Base-by-base conservation (phyloP, 2,113 vertebrate species). In the Morone saxatilis region DNA sequence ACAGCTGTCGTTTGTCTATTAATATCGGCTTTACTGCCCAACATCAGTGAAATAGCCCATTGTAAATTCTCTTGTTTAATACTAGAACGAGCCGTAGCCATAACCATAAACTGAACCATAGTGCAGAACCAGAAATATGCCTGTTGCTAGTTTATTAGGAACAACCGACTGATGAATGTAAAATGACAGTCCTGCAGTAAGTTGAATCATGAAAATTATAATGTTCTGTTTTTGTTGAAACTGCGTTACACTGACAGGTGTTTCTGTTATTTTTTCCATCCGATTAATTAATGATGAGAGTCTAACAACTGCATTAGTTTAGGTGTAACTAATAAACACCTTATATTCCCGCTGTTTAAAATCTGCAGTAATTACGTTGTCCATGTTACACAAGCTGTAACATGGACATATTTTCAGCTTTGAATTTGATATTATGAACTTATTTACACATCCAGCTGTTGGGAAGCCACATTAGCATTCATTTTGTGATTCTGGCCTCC, bases 1-100 rank as follows among this genome's bases (percentile, higher is more conserved):
- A 66, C 69, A 41, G 47, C 75, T 78, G 69, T 19, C 36, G 65
- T 17, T 71, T 14, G 45, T 51, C 83, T 85, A 73, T 70, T 71
- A 76, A 83, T 73, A 78, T 43, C 19, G 1, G 14, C 41, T 48
- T 85, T 56, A 77, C 66, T 25, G 16, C 45, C 54, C 14, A 22
- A 10, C 22, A 47, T 60, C 40, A 79, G 25, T 54, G 14, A 69
- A 57, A 57, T 0, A 45, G 48, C 17, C 51, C 13, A 20, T 66
- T 40, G 38, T 67, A 67, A 72, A 78, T 67, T 53, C 20, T 57
- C 8, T 50, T 41, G 41, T 25, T 31, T 12, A 40, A 68, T 67
- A 40, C 36, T 8, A 38, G 38, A 48, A n/a, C 43, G 22, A 19
- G 20, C 20, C 59, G 59, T 19, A 65, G 7, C 9, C 6, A 9